Conservation (phyloP, 2,888 invertebrate genomes). For the Syrphus vitripennis region DNA sequence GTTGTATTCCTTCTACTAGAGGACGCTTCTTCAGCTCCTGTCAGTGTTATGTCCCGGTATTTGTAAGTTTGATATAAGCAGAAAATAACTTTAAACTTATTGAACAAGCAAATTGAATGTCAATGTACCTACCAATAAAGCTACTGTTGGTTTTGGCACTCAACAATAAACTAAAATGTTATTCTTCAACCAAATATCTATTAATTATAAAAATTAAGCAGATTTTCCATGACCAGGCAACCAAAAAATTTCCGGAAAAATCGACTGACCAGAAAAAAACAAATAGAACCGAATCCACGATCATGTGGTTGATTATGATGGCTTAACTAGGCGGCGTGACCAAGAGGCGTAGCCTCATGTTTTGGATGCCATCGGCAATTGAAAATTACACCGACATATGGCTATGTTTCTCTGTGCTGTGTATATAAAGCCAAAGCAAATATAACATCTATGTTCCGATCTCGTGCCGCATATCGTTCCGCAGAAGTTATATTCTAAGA, state of each 20-base stretch:
- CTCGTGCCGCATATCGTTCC: slow-evolving; percentile 69
- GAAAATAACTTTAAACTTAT: no score
- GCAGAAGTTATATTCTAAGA: slow-evolving; percentile 58
- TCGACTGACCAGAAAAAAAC: slow-evolving; percentile 53
- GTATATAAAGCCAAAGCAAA: background rate
- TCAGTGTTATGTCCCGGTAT: no score
- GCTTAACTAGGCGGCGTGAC: slow-evolving; percentile 71
- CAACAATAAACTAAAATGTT: no score
- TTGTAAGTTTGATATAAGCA: no score
- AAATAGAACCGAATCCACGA: slow-evolving; percentile 45
- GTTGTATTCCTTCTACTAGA: no score
- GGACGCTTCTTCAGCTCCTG: no score
- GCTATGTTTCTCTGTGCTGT: slow-evolving; percentile 31
- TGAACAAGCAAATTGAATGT: no score
- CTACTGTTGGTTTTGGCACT: no score
- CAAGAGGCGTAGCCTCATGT: slow-evolving; percentile 62
- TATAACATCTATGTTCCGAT: slow-evolving; percentile 62
- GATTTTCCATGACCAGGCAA: slow-evolving; percentile 45
- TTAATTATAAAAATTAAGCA: slow-evolving; percentile 35
- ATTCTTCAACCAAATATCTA: background rate
- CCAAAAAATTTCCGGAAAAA: slow-evolving; percentile 35
- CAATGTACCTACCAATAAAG: no score
- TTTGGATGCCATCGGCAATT: slow-evolving; percentile 70
- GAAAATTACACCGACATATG: slow-evolving; percentile 70
- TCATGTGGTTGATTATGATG: slow-evolving; percentile 70